Base-by-base conservation (phyloP, 2,797 vertebrate genomes). In the Merluccius polli region DNA sequence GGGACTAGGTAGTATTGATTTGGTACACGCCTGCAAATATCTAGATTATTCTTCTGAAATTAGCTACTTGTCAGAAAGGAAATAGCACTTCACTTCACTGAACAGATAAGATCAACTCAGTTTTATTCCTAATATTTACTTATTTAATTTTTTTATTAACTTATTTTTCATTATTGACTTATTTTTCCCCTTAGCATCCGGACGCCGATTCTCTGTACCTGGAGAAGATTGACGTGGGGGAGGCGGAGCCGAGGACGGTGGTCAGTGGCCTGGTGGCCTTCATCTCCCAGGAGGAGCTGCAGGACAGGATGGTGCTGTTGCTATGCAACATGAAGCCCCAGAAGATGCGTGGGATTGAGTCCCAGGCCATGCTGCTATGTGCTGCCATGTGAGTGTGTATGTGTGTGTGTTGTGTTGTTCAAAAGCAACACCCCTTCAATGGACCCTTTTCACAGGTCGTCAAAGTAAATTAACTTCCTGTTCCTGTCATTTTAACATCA, bases 321-420 rank as follows among this genome's bases (percentile, higher is more conserved):
- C 92, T 99, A 2, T 99, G 98, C 89, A 99, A 99, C 75, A 92
- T 99, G 75, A 99, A 97, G 83, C 95, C 97, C 44, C 97, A 99
- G 94, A 99, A 98, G 91, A 99, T 99, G 97, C 91, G 97, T 35
- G 97, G 97, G 0, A 93, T 99, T 0, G 98, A 99, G 89, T 99
- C 98, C 1, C 96, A 97, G 85, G 98, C 96, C 88, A 98, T 98
- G 98, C 89, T 99, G 85, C 94, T 99, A 9, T 99, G 98, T 76
- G 95, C 97, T 13, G 95, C 95, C 32, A 75, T 91, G 98, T 99
- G 84, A 95, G 95, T 93, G 30, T 33, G 3, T 11, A 1, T 59
- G 38, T 41, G 38, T 41, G 95, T 93, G 48, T 24, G 44, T 59
- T n/a, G 5, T 10, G 41, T n/a, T 21, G 48, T n/a, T 59, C 21